Conservation (phyloP, 2,797 vertebrate genomes). For the Erethizon dorsatum region DNA sequence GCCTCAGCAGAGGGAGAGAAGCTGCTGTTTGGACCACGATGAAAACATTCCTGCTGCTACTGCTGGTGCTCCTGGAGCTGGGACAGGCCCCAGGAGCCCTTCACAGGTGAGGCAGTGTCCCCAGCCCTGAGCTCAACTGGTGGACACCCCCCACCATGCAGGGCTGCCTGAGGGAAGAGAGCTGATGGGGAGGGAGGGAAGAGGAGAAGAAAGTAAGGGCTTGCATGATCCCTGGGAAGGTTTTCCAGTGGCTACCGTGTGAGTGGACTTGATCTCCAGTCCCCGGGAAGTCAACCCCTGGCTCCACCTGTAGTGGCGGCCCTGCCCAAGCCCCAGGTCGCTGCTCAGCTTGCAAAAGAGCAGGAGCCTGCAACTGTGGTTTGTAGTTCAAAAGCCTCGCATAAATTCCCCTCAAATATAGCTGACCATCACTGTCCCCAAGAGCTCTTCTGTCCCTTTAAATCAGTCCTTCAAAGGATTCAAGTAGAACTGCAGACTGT, state of each 20-base stretch:
- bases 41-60: conserved; percentile 78
- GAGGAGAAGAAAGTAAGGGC: not conserved
- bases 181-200: not conserved
- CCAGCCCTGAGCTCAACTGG: not conserved
- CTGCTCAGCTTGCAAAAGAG: not conserved
- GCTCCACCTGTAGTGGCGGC: not conserved
- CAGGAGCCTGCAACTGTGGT: not conserved
- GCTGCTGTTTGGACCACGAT: conserved; percentile 58
- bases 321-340: not conserved
- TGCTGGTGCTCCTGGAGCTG: conserved; percentile 77
- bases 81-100: conserved; percentile 61
- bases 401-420: not conserved
- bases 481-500: not conserved
- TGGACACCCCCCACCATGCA: not conserved
- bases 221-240: not conserved
- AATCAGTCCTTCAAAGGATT: not conserved
- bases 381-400: not conserved
- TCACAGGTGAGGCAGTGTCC: conserved; percentile 84
- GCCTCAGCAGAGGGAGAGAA: not conserved
- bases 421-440: not conserved
- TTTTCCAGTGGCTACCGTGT: not conserved
- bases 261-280: too few relatives aligned
- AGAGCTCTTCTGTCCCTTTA: not conserved
- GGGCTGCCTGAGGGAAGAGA: not conserved
- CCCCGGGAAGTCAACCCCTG: too few relatives aligned